Evolutionary conservation across 2,888 invertebrate genomes (phyloP), one percentile per base, ranked within the genome.

Genomic region (Lochmaea capreae): DNA sequence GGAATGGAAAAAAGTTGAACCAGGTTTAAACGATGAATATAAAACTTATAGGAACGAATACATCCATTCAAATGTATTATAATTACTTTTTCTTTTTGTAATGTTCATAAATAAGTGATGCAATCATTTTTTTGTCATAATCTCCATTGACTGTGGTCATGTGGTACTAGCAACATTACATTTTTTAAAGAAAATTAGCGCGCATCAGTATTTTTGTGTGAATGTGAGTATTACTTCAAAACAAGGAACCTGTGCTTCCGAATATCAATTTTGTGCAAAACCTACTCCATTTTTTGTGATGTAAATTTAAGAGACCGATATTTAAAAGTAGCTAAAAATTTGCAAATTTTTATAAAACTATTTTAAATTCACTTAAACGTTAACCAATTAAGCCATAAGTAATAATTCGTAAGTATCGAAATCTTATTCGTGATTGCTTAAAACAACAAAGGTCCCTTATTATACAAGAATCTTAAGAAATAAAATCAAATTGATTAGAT

Each of bases 361-460:
- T 39, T 39, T 22, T 26, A 9, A 49, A 46, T 11, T 46, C 14
- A 46, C 14, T 46, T 3, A 46, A 46, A 46, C 14, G 14, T 46
- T 46, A 46, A 46, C 46, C 46, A 11, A 46, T 46, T 46, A 46
- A 46, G 46, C 46, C 11, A 14, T 46, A 46, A 11, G 10, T 11
- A 46, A 46, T 14, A 12, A 46, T 46, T 11, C 46, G 46, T 46
- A n/a, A 46, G 14, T 52, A 16, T 16, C 16, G 2, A 59, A 26
- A 57, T 57, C 11, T 22, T 57, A 18, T 12, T 59, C 33, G 33
- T n/a, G 33, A 14, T 59, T 59, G 59, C n/a, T 33, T 59, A 39
- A 54, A 59, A 59, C 39, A 39, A 16, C 33, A 6, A 59, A 61
- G 54, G 39, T 61, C 61, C 33, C 61, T 61, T 61, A 33, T 58